These are phyloP conservation scores for Lepus oiostolus DNA, from an alignment of 2,797 vertebrate genomes.

Conservation along the genomic window DNA sequence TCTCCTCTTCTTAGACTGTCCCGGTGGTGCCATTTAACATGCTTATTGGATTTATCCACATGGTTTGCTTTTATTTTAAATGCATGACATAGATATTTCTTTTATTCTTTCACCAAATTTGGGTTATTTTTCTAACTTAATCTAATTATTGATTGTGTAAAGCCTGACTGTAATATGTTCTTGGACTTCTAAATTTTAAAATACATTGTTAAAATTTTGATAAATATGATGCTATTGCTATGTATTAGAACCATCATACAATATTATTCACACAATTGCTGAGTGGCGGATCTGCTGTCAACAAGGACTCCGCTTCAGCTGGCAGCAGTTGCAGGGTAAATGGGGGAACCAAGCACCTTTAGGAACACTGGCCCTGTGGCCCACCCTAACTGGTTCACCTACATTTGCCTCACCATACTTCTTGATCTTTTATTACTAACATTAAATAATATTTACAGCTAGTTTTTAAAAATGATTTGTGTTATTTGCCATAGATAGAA, in stretches of 20 bases:
- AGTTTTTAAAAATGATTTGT: neutral
- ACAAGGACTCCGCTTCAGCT: neutral
- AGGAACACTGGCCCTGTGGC: neutral
- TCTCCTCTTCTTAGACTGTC: neutral
- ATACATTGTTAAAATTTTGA: neutral
- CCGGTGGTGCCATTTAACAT: neutral
- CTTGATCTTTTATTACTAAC: neutral
- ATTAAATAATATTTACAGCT: neutral
- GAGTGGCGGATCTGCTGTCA: neutral
- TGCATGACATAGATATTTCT: neutral
- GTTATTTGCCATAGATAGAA: neutral
- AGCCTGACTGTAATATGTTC: neutral
- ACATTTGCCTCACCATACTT: neutral
- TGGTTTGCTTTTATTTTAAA: conserved; percentile 1
- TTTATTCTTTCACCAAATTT: neutral
- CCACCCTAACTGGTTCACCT: neutral
- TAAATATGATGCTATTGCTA: neutral
- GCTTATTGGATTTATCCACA: neutral
- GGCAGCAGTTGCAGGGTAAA: neutral
- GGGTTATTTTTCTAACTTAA: conserved; percentile 21
- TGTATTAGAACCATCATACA: neutral
- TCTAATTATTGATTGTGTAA: neutral
- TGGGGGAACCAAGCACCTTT: neutral
- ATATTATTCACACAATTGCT: neutral
- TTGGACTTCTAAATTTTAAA: conserved; percentile 8